These are phyloP conservation scores for Gymnoscopelus braueri DNA, from an alignment of 2,797 vertebrate genomes.

Conservation along the genomic window DNA sequence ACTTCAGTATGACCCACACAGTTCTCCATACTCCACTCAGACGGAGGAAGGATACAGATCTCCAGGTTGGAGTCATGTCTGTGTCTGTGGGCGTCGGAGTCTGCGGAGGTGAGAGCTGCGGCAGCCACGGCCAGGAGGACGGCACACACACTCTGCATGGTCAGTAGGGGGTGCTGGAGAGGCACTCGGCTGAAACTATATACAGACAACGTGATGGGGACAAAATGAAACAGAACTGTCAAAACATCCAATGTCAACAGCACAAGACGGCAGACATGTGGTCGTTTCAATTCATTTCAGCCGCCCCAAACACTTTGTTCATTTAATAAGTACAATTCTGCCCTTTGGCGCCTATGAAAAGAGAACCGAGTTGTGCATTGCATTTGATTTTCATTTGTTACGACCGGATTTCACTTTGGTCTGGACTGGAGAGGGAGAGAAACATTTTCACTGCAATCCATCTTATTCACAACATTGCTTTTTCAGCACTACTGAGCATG, in stretches of 20 bases:
- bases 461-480: conserved; percentile 14
- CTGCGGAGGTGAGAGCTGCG: conserved; percentile 68
- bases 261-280: background rate
- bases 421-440: background rate
- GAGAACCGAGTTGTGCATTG: conserved; percentile 2
- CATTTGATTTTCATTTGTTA: background rate
- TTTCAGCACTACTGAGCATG: background rate
- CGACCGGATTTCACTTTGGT: conserved; percentile 14
- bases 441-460: conserved; percentile 2
- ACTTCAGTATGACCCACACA: background rate
- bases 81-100: conserved; percentile 78
- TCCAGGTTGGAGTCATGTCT: conserved; percentile 89
- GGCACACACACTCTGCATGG: conserved; percentile 77
- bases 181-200: conserved; percentile 26
- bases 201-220: background rate
- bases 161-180: conserved; percentile 77
- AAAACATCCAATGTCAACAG: background rate
- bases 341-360: background rate
- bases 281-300: background rate
- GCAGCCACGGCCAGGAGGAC: conserved; percentile 78
- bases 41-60: conserved; percentile 91
- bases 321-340: background rate
- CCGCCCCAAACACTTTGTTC: background rate
- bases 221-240: background rate
- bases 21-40: background rate